Percentiles rank a stretch among this genome's conserved stretches.
Evolutionary conservation across 2,888 invertebrate genomes (phyloP).

Genomic region (Rhamnusium bicolor): DNA sequence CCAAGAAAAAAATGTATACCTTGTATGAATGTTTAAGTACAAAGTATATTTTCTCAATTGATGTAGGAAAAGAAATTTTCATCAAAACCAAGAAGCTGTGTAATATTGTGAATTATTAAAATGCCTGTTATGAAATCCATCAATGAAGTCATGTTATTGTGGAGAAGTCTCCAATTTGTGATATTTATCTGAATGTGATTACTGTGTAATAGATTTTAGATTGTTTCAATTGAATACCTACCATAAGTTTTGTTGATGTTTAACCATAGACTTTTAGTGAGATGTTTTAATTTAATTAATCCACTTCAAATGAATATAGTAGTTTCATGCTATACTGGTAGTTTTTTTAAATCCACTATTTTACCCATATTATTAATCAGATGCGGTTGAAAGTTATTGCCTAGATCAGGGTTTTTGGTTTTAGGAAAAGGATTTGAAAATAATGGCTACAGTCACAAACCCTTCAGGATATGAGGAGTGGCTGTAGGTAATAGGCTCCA

Average conservation of each 20-base stretch:
- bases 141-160: slow-evolving; percentile 65
- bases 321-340: slow-evolving; percentile 61
- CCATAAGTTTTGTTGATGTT: slow-evolving; percentile 70
- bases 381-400: too few relatives aligned
- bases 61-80: slow-evolving; percentile 11
- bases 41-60: slow-evolving; percentile 6
- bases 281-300: slow-evolving; percentile 70
- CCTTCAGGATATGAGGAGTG: too few relatives aligned
- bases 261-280: slow-evolving; percentile 71
- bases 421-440: too few relatives aligned
- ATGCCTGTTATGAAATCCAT: slow-evolving; percentile 64
- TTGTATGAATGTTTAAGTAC: not conserved
- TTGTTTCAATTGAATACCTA: slow-evolving; percentile 70
- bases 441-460: too few relatives aligned
- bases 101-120: slow-evolving; percentile 17
- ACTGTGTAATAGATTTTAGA: slow-evolving; percentile 70
- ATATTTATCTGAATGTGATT: slow-evolving; percentile 71
- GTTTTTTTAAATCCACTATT: slow-evolving; percentile 35
- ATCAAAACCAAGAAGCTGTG: slow-evolving; percentile 11
- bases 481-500: too few relatives aligned
- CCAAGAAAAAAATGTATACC: slow-evolving; percentile 46
- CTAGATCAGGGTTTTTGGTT: too few relatives aligned
- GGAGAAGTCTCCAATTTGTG: slow-evolving; percentile 69
- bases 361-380: too few relatives aligned
- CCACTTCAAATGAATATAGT: slow-evolving; percentile 67